These are phyloP conservation scores for Pocillopora damicornis DNA, from an alignment of 64 coral and sea anemone genomes.

Conservation along the genomic window DNA sequence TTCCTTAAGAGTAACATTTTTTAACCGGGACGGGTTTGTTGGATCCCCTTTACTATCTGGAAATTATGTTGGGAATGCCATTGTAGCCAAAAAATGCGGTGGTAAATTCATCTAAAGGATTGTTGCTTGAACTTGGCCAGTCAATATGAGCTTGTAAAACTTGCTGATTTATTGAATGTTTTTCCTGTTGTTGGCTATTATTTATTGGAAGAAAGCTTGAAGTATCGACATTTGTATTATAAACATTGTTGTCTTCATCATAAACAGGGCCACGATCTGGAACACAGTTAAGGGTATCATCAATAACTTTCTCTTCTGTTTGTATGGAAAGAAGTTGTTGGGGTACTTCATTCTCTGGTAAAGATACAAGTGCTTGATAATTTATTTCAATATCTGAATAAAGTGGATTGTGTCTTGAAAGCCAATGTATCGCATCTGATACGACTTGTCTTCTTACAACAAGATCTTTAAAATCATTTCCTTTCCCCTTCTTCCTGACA, in stretches of 20 bases:
- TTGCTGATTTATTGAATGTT: too few species aligned
- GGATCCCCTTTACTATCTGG: background rate
- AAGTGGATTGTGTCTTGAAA: slow-evolving; percentile 42
- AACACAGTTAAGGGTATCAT: slow-evolving; percentile 27
- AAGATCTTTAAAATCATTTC: slow-evolving; percentile 35
- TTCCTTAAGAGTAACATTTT: slow-evolving; percentile 46
- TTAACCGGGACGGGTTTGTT: slow-evolving; percentile 9
- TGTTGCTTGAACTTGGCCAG: too few species aligned
- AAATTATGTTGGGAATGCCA: slow-evolving; percentile 57
- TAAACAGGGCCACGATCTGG: slow-evolving; percentile 40
- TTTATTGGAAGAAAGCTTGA: too few species aligned
- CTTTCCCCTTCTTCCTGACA: slow-evolving; percentile 26
- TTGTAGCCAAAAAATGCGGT: slow-evolving; percentile 46
- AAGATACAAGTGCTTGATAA: slow-evolving; percentile 18
- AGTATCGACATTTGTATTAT: too few species aligned
- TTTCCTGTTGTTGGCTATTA: too few species aligned
- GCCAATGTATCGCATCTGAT: slow-evolving; percentile 44
- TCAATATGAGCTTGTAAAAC: too few species aligned
- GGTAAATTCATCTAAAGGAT: slow-evolving; percentile 54
- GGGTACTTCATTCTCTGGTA: slow-evolving; percentile 51
- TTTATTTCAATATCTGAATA: slow-evolving; percentile 56
- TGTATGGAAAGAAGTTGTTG: slow-evolving; percentile 26
- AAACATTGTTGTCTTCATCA: slow-evolving; percentile 33
- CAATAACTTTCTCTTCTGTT: slow-evolving; percentile 46
- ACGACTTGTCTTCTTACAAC: slow-evolving; percentile 56